phyloP scores from a whole-genome alignment of 2,113 vertebrate genomes.

The Cercopithecus mona region DNA sequence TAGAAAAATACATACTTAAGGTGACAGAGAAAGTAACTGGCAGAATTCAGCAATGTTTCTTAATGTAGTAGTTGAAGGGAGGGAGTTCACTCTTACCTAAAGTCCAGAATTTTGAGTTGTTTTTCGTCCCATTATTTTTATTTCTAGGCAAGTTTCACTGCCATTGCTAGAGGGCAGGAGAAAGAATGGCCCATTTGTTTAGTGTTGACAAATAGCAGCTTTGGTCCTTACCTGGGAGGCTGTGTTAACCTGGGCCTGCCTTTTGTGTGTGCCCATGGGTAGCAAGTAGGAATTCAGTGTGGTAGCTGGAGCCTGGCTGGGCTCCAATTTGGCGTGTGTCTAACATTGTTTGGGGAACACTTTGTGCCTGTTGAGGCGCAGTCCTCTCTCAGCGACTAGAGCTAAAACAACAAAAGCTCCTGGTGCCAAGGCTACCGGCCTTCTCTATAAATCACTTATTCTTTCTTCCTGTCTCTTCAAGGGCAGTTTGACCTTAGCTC shows the following conservation, averaged over 20 bases:
- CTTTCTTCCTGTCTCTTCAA: constrained; percentile 67
- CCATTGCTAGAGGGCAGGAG: constrained; percentile 48
- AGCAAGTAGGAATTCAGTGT: constrained; percentile 60
- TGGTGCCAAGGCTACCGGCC: constrained; percentile 54
- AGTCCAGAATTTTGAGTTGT: constrained; percentile 64
- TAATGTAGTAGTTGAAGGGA: neutral
- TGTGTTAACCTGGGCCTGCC: constrained; percentile 78
- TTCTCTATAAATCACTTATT: constrained; percentile 66
- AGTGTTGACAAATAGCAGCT: constrained; percentile 84
- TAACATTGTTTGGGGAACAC: constrained; percentile 83
- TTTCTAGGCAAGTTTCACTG: constrained; percentile 50
- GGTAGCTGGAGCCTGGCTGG: constrained; percentile 76
- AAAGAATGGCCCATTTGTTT: constrained; percentile 75
- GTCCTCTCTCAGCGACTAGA: constrained; percentile 80
- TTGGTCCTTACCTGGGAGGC: constrained; percentile 79
- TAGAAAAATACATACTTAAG: neutral
- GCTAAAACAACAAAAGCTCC: constrained; percentile 72
- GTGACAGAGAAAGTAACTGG: neutral
- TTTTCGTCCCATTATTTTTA: constrained; percentile 55
- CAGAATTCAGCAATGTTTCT: neutral
- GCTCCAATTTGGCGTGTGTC: constrained; percentile 84
- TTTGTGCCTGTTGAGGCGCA: constrained; percentile 79
- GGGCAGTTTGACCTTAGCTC: constrained; percentile 69
- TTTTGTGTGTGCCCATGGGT: constrained; percentile 71
- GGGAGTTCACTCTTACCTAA: neutral